Conservation (phyloP, 1,140 invertebrate genomes). For the Pygmarrhopalites habei region DNA sequence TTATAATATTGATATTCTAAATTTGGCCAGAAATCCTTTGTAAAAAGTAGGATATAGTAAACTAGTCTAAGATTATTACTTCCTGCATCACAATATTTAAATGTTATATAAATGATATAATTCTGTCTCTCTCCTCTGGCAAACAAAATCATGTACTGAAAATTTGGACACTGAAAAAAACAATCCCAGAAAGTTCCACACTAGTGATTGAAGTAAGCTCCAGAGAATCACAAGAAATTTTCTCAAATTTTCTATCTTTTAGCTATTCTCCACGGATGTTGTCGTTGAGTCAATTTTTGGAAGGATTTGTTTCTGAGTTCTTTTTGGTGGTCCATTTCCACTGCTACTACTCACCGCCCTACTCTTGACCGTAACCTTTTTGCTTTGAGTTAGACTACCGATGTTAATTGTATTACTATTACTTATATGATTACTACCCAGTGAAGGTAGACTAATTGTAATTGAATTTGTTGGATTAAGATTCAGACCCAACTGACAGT, state of each 20-base stretch:
- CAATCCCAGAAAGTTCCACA: too few relatives aligned
- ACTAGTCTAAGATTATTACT: too few relatives aligned
- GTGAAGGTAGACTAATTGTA: slow-evolving; percentile 18
- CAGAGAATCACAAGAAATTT: too few relatives aligned
- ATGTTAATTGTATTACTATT: slow-evolving; percentile 15
- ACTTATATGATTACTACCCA: slow-evolving; percentile 5
- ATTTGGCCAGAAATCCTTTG: too few relatives aligned
- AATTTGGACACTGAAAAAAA: too few relatives aligned
- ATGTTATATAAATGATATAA: too few relatives aligned
- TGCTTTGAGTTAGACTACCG: slow-evolving; percentile 3
- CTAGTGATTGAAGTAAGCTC: too few relatives aligned
- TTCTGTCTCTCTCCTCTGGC: too few relatives aligned
- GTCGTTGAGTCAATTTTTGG: slow-evolving; percentile 40
- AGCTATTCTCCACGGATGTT: slow-evolving; percentile 33
- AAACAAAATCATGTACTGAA: too few relatives aligned
- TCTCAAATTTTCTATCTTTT: not conserved
- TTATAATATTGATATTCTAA: too few relatives aligned
- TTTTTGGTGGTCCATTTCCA: slow-evolving; percentile 19
- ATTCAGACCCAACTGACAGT: slow-evolving; percentile 29
- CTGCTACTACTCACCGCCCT: slow-evolving; percentile 37
- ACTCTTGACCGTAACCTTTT: slow-evolving; percentile 31
- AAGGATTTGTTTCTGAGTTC: slow-evolving; percentile 38
- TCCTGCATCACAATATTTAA: too few relatives aligned
- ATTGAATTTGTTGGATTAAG: slow-evolving; percentile 14
- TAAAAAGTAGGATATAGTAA: too few relatives aligned